Evolutionary conservation across 1,140 invertebrate genomes (phyloP).

Genomic region (Bicyclus anynana): DNA sequence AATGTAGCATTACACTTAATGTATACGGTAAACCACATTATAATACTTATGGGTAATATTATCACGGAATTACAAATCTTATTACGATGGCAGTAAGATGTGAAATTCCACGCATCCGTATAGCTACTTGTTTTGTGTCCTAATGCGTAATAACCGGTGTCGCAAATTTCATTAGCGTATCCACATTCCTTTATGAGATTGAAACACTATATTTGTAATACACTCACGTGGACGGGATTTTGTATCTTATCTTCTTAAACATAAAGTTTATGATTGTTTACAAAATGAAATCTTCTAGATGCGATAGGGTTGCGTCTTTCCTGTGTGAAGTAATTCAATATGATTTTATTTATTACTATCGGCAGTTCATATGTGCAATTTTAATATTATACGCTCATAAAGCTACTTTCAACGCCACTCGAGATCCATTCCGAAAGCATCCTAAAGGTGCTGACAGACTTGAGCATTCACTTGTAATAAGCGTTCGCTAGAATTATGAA

Average conservation of each 20-base stretch:
- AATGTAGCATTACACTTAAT: slow-evolving; percentile 3
- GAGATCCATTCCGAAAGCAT: too few species aligned
- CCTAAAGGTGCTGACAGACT: too few species aligned
- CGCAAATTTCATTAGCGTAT: slow-evolving; percentile 24
- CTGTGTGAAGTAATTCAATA: background rate
- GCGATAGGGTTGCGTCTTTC: background rate
- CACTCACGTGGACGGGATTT: background rate
- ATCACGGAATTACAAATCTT: background rate
- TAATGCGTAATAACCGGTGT: slow-evolving; percentile 17
- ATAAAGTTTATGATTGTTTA: slow-evolving; percentile 10
- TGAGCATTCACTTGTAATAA: too few species aligned
- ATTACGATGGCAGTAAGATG: background rate
- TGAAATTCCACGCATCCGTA: background rate
- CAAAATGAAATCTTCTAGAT: background rate
- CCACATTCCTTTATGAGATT: slow-evolving; percentile 16
- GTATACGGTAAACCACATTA: slow-evolving; percentile 1
- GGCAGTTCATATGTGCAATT: too few species aligned
- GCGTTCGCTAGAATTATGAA: too few species aligned
- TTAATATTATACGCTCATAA: too few species aligned
- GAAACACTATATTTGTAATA: slow-evolving; percentile 13
- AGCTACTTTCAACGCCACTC: too few species aligned
- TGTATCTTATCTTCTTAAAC: background rate
- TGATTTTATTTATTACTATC: too few species aligned
- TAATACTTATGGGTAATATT: background rate
- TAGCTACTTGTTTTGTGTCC: slow-evolving; percentile 1